A percentile compares a stretch with the other conserved stretches of the same genome.
phyloP scores from a whole-genome alignment of 2,888 invertebrate species.

The Aquatica leii region DNA sequence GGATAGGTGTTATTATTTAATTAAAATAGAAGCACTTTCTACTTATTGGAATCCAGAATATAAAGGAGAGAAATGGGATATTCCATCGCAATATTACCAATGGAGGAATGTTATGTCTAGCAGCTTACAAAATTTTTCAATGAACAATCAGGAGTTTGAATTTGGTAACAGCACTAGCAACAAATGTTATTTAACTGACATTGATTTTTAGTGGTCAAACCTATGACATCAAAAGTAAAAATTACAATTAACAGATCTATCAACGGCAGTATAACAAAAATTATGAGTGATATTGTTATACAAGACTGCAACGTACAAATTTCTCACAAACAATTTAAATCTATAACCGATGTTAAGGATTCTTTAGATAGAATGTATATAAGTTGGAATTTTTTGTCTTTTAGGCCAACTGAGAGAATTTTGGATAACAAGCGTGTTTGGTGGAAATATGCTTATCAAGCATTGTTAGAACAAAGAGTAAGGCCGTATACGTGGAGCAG shows the following conservation, averaged over 20 bases:
- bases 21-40: constrained; percentile 79
- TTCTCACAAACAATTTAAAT: constrained; percentile 75
- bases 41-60: constrained; percentile 77
- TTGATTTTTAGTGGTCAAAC: constrained; percentile 77
- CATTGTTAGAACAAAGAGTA: constrained; percentile 75
- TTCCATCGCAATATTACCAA: constrained; percentile 68
- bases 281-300: constrained; percentile 74
- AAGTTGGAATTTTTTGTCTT: constrained; percentile 65
- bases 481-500: constrained; percentile 78
- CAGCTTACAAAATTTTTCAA: constrained; percentile 78
- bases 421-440: constrained; percentile 69
- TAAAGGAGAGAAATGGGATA: constrained; percentile 64
- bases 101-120: constrained; percentile 81
- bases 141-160: constrained; percentile 80
- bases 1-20: constrained; percentile 70
- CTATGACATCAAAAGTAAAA: constrained; percentile 80
- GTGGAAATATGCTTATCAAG: constrained; percentile 81
- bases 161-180: constrained; percentile 72
- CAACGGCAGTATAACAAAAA: constrained; percentile 67
- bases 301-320: constrained; percentile 80
- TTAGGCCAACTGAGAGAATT: constrained; percentile 57
- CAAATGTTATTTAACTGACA: too few relatives aligned
- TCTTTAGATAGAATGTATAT: constrained; percentile 72
- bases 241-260: constrained; percentile 69
- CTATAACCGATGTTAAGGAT: constrained; percentile 65